Percentiles rank a stretch among this genome's conserved stretches.
Conservation (phyloP, 2,888 invertebrate species). For the Gymnosoma rotundatum region DNA sequence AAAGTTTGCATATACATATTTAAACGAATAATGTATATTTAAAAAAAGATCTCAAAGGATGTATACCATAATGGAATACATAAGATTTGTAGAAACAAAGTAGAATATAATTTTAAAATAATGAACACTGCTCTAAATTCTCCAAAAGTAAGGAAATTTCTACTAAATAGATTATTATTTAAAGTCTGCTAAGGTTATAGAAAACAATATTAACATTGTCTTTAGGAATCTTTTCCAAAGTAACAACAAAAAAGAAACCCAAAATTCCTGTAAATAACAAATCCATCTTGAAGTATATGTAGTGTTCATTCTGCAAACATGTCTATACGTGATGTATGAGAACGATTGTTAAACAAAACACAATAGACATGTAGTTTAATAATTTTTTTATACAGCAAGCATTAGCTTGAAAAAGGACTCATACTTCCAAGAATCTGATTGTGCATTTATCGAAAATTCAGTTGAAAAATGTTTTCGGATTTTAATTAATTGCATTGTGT, state of each 20-base stretch:
- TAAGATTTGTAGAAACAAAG: too few species aligned
- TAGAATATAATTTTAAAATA: neutral
- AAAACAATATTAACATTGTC: neutral
- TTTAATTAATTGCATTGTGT: too few species aligned
- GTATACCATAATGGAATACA: neutral
- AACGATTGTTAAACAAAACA: neutral
- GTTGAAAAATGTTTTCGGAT: too few species aligned
- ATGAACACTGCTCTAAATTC: neutral
- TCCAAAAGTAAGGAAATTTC: neutral
- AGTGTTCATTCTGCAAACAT: neutral
- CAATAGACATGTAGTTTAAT: neutral
- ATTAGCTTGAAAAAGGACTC: too few species aligned
- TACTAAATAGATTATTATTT: neutral
- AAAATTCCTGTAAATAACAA: slow-evolving; percentile 1
- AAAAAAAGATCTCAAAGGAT: neutral
- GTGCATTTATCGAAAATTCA: too few species aligned
- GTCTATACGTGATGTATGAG: slow-evolving; percentile 40
- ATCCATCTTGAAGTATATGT: neutral
- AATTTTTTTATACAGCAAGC: neutral
- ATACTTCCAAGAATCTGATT: too few species aligned
- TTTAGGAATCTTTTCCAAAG: neutral
- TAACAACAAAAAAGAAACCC: neutral
- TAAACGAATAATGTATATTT: too few species aligned
- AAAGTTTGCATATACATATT: neutral
- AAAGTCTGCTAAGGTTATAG: neutral